Evolutionary conservation across 1,140 invertebrate genomes (phyloP).

Genomic region (Diabrotica virgifera): DNA sequence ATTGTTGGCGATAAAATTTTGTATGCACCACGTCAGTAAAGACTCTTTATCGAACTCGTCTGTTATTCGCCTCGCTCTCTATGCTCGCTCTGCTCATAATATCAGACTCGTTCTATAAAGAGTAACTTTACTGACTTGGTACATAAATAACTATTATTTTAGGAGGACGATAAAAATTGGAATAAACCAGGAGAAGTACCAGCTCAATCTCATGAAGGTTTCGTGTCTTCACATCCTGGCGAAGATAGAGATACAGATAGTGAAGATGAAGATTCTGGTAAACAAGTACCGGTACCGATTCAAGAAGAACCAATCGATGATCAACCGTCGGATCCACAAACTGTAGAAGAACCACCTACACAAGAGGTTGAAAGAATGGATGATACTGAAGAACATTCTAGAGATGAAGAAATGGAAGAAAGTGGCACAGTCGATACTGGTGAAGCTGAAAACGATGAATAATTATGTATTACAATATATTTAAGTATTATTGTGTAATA

Average conservation of each 20-base stretch:
- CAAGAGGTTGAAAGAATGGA: constrained; percentile 5
- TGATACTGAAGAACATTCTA: constrained; percentile 7
- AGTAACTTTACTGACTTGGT: too few species aligned
- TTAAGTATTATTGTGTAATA: too few species aligned
- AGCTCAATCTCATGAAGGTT: constrained; percentile 43
- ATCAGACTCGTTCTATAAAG: too few species aligned
- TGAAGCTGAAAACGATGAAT: constrained; percentile 37
- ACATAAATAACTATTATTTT: constrained; percentile 5
- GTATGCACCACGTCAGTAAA: too few species aligned
- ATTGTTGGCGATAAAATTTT: too few species aligned
- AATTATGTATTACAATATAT: background rate
- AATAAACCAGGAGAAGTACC: constrained; percentile 51
- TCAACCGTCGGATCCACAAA: background rate
- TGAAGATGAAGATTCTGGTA: constrained; percentile 40
- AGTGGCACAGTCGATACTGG: constrained; percentile 28
- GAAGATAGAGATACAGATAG: constrained; percentile 49
- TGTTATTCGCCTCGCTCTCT: too few species aligned
- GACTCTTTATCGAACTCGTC: too few species aligned
- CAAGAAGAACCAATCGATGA: constrained; percentile 41
- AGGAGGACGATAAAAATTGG: constrained; percentile 52
- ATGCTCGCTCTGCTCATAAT: too few species aligned
- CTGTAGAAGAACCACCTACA: background rate
- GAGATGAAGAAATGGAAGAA: constrained; percentile 29
- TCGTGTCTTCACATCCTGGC: constrained; percentile 48
- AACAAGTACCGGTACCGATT: constrained; percentile 40